phyloP scores from a whole-genome alignment of 2,888 invertebrate genomes.

The Seladonia tumulorum region DNA sequence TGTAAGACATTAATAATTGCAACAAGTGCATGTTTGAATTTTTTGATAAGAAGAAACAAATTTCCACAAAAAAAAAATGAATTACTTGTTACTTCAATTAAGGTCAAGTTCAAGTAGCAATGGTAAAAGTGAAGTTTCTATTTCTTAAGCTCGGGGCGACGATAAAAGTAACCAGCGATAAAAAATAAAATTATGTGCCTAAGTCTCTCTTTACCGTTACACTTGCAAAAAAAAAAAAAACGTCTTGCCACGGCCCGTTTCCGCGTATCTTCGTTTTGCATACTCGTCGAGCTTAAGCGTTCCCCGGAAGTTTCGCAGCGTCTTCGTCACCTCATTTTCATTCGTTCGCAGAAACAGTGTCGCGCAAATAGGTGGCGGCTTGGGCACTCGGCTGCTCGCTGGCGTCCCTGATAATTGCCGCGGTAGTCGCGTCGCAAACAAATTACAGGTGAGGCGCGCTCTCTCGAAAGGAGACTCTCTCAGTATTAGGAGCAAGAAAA shows the following conservation, averaged over 20 bases:
- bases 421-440: constrained; percentile 41
- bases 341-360: constrained; percentile 57
- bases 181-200: not conserved
- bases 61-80: too few relatives aligned
- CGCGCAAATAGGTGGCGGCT: constrained; percentile 49
- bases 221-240: constrained; percentile 52
- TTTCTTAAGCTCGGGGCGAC: not conserved
- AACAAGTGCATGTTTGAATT: too few relatives aligned
- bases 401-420: constrained; percentile 48
- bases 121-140: not conserved
- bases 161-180: not conserved
- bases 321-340: constrained; percentile 51
- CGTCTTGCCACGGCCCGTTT: constrained; percentile 1
- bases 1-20: too few relatives aligned
- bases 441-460: constrained; percentile 47
- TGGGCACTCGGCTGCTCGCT: constrained; percentile 28
- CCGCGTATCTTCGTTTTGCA: constrained; percentile 38
- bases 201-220: constrained; percentile 21
- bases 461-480: constrained; percentile 14
- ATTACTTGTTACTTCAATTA: not conserved
- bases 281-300: constrained; percentile 26
- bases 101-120: not conserved
- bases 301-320: constrained; percentile 27
- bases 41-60: too few relatives aligned
- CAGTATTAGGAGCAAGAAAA: constrained; percentile 21